Evolutionary conservation across 2,113 vertebrate genomes (phyloP), one percentile per base, ranked within the genome.

Genomic region (Vidua chalybeata): DNA sequence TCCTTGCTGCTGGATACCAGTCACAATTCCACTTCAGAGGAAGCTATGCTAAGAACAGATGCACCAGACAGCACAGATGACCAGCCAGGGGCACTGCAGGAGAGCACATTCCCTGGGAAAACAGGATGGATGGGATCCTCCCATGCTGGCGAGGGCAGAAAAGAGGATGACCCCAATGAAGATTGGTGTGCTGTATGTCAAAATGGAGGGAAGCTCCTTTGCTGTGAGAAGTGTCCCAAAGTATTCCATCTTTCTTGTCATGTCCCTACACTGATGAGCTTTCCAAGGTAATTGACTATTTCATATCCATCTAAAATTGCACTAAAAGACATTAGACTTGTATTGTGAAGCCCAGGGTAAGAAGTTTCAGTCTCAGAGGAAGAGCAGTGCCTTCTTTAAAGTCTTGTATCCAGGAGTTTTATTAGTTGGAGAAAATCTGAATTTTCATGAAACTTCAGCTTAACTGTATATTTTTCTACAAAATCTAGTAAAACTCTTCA

Each of bases 131-230:
- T 94, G 3, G 97, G 96, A 6, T 21, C 96, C 2, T 87, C 97
- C 22, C 97, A 96, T 1, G 5, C 18, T 10, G 96, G 96, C 9
- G 98, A 98, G 46, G 92, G 97, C 5, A 97, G 98, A 9, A 98
- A 98, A 92, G 98, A 98, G 33, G 98, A 98, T 15, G 98, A 98
- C 90, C 98, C 98, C 69, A 98, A 98, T n/a, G 98, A 98, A 83
- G 98, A 98, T 12, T 98, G 98, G 98, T 98, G 98, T 90, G 98
- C 98, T 14, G 98, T 98, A 3, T 98, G 98, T 93, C 98, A 98
- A 76, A 98, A 98, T 15, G 98, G 98, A 87, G 98, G 98, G 46
- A 98, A 98, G 14, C 98, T 98, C 24, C 96, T 98, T 6, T 98
- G 98, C 89, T 98, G 98, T 92, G 98, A 98, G 55, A 98, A 98